Percentiles rank a stretch among this genome's conserved stretches.
Conservation (phyloP, 2,888 invertebrate species). For the Plagiodera versicolora region DNA sequence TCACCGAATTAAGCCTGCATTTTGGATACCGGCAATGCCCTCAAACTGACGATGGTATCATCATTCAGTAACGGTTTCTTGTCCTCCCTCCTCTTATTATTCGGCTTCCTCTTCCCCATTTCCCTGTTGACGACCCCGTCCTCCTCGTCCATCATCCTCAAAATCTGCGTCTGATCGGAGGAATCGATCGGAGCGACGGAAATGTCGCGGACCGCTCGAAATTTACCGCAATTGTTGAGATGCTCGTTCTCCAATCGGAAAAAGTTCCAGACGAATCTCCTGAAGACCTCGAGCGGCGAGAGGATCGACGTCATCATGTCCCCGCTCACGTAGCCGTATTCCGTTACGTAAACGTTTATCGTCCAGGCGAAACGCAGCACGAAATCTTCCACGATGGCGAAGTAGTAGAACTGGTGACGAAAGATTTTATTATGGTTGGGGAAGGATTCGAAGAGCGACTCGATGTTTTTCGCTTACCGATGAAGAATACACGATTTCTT, state of each 20-base stretch:
- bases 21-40: conserved; percentile 45
- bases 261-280: conserved; percentile 82
- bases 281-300: conserved; percentile 70
- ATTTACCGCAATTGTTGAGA: conserved; percentile 86
- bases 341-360: conserved; percentile 68
- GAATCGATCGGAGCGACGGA: conserved; percentile 77
- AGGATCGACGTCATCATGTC: conserved; percentile 70
- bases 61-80: conserved; percentile 55
- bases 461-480: conserved; percentile 60
- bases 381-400: conserved; percentile 80
- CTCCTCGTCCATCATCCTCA: conserved; percentile 76
- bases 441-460: too few species aligned
- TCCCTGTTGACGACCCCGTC: conserved; percentile 66
- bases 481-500: conserved; percentile 79
- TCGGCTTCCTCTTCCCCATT: conserved; percentile 43
- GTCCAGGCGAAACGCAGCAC: conserved; percentile 79
- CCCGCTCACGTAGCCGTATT: conserved; percentile 63
- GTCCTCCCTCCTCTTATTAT: conserved; percentile 53
- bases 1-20: conserved; percentile 38
- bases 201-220: conserved; percentile 85
- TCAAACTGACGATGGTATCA: conserved; percentile 47
- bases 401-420: conserved; percentile 82
- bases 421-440: too few species aligned
- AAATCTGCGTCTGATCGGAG: conserved; percentile 70
- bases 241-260: conserved; percentile 89